Percentiles rank a stretch among this genome's conserved stretches.
These are phyloP conservation scores for Tapirus terrestris DNA, from an alignment of 2,113 vertebrate species.

Conservation along the genomic window DNA sequence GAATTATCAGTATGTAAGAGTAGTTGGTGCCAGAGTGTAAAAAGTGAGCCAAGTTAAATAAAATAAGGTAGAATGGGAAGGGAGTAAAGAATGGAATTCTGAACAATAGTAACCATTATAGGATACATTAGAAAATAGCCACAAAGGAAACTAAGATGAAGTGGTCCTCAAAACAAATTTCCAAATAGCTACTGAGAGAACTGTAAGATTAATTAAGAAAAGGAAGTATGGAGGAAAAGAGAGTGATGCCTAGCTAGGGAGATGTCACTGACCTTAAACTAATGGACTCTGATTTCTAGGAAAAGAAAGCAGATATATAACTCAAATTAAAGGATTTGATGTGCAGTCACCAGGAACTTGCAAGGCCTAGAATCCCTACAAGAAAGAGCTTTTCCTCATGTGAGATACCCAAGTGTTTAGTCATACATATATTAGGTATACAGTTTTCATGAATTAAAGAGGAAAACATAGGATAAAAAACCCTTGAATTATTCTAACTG, in stretches of 20 bases:
- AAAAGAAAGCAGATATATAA: neutral
- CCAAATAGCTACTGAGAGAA: neutral
- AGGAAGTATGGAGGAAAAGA: neutral
- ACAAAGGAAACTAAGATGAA: neutral
- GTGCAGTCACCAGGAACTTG: neutral
- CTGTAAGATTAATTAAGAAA: neutral
- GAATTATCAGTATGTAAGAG: neutral
- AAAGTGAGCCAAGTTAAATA: neutral
- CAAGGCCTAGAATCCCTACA: neutral
- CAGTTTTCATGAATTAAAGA: neutral
- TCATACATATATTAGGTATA: neutral
- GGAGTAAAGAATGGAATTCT: neutral
- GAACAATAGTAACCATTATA: neutral
- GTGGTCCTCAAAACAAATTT: neutral
- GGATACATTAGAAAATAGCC: neutral
- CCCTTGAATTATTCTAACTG: neutral
- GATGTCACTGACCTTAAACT: neutral
- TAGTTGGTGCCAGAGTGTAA: neutral
- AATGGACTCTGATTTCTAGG: neutral
- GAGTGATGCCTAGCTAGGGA: neutral
- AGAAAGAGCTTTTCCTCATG: neutral
- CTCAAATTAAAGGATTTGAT: neutral
- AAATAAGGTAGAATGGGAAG: neutral
- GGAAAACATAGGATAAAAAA: neutral
- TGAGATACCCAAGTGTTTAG: neutral